phyloP scores from a whole-genome alignment of 1,140 invertebrate genomes.

The Thrips palmi region DNA sequence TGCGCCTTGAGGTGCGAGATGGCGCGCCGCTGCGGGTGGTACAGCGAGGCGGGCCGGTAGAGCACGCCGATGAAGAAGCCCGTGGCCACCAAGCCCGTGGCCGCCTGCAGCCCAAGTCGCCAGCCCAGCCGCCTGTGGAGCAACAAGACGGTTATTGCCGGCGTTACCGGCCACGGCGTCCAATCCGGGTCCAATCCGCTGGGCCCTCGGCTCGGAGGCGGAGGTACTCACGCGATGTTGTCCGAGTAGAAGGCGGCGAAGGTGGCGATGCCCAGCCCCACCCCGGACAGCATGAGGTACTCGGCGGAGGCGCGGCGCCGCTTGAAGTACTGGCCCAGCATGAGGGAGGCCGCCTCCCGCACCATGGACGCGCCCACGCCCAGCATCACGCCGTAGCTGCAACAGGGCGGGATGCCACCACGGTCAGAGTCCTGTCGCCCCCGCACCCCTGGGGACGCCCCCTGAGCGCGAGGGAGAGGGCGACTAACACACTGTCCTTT shows the following conservation, averaged over 20 bases:
- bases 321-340: slow-evolving; percentile 85
- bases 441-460: too few species aligned
- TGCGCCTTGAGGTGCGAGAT: slow-evolving; percentile 83
- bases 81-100: slow-evolving; percentile 63
- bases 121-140: slow-evolving; percentile 69
- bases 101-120: slow-evolving; percentile 66
- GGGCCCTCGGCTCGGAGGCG: background rate
- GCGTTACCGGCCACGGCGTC: too few species aligned
- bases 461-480: too few species aligned
- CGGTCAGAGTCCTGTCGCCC: too few species aligned
- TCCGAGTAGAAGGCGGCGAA: slow-evolving; percentile 48
- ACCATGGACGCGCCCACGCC: slow-evolving; percentile 68
- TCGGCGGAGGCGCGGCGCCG: slow-evolving; percentile 65
- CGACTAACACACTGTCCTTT: too few species aligned
- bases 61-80: slow-evolving; percentile 77
- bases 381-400: slow-evolving; percentile 53
- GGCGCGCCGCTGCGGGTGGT: slow-evolving; percentile 72
- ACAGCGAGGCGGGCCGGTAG: slow-evolving; percentile 74
- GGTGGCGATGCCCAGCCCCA: slow-evolving; percentile 62
- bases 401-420: too few species aligned
- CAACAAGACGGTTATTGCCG: slow-evolving; percentile 1
- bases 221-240: background rate
- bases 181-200: too few species aligned
- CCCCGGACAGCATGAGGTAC: slow-evolving; percentile 69
- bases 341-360: slow-evolving; percentile 65